Conservation (phyloP, 2,797 vertebrate species). For the Helostoma temminkii region DNA sequence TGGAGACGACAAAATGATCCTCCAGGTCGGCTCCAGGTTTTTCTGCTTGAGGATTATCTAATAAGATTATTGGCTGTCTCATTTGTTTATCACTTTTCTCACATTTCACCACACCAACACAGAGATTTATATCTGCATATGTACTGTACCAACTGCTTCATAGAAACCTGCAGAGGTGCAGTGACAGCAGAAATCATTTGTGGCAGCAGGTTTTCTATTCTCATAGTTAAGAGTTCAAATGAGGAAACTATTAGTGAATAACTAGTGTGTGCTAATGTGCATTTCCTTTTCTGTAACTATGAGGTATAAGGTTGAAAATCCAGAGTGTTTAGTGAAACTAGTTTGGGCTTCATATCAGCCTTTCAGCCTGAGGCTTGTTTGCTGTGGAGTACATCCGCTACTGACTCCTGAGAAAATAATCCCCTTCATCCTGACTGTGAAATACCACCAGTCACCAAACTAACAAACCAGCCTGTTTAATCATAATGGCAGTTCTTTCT, state of each 20-base stretch:
- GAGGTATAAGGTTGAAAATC: conserved; percentile 33
- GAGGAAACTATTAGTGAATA: conserved; percentile 40
- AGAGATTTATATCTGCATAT: conserved; percentile 5
- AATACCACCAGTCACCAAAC: conserved; percentile 32
- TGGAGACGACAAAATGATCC: no score
- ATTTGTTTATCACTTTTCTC: neutral
- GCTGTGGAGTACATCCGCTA: conserved; percentile 61
- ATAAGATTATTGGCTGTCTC: neutral
- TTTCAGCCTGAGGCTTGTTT: conserved; percentile 45
- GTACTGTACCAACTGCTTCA: neutral
- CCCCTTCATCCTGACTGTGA: conserved; percentile 41
- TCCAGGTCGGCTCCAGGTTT: no score
- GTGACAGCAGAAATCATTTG: conserved; percentile 44
- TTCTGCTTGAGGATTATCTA: no score
- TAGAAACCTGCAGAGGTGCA: conserved; percentile 24
- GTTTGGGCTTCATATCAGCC: conserved; percentile 43
- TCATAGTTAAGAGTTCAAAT: conserved; percentile 48
- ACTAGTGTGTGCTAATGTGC: conserved; percentile 24
- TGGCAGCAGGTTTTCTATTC: conserved; percentile 46
- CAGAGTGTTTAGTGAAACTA: conserved; percentile 43
- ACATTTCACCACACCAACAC: conserved; percentile 1
- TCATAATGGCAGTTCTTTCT: conserved; percentile 5
- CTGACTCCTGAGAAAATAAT: conserved; percentile 48
- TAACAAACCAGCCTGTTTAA: conserved; percentile 33
- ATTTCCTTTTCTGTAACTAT: conserved; percentile 38